Evolutionary conservation across 2,113 vertebrate species (phyloP), one percentile per base, ranked within the genome.

Genomic region (Halichoeres trimaculatus): DNA sequence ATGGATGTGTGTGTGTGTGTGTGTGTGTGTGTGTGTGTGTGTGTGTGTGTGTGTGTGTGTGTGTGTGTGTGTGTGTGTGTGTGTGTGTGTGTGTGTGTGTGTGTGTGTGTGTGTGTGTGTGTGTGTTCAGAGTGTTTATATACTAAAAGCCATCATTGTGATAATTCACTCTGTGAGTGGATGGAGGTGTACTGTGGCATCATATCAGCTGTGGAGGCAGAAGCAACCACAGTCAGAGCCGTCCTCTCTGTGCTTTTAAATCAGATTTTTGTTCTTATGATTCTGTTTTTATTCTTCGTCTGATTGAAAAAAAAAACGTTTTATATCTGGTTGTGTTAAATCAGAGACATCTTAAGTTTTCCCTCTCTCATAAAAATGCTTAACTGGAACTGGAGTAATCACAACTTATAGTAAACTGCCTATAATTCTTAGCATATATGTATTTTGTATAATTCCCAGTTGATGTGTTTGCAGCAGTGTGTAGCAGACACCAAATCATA

Each of bases 101-200:
- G 30, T 30, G 64, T 65, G 61, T 43, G 47, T 50, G 63, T 38
- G 65, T 58, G 59, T 35, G 66, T 53, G 59, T 63, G 57, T 56
- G 30, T 41, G 26, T 45, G 34, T 66, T 20, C 36, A 52, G 30
- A 48, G 40, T 50, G 52, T 70, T 16, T 26, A 14, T 59, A 51
- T 30, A 30, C 30, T 26, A 60, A 23, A 56, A n/a, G 24, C 12
- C 56, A 20, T 68, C 56, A 20, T 68, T 2, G 35, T 52, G 13
- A 72, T 45, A 51, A 78, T 90, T 69, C 86, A 83, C 80, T 90
- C 84, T 83, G 77, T 85, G 88, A 90, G 85, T 92, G 89, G 53
- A 76, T 45, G 40, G 16, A 41, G 16, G 35, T 43, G 40, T 36
- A 22, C 24, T 23, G 48, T 64, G 52, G 63, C 23, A 41, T 17